Percentiles rank a stretch among this genome's conserved stretches.
phyloP scores from a whole-genome alignment of 1,140 invertebrate species.

The Orchestia grillus region DNA sequence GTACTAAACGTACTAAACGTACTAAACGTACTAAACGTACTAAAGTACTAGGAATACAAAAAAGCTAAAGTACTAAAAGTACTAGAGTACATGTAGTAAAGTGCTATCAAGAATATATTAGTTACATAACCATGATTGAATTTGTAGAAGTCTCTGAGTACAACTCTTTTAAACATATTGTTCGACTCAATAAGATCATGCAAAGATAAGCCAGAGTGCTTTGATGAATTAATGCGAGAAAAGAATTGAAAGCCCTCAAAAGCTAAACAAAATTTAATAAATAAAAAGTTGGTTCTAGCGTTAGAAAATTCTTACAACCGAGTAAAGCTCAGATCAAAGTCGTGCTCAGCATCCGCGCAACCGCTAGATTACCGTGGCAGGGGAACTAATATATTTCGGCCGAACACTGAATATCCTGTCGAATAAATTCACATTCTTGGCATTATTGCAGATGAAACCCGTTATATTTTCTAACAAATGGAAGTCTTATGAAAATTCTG shows the following conservation, averaged over 20 bases:
- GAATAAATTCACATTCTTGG: constrained; percentile 1
- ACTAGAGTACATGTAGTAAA: neutral
- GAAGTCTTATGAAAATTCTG: neutral
- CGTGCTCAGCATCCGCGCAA: neutral
- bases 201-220: neutral
- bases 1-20: too few relatives aligned
- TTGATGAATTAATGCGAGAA: neutral
- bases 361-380: neutral
- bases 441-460: neutral
- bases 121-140: neutral
- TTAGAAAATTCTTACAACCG: neutral
- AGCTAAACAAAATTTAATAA: neutral
- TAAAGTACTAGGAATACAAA: neutral
- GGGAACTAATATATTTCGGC: neutral
- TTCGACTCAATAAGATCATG: neutral
- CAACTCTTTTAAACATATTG: neutral
- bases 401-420: constrained; percentile 7
- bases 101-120: neutral
- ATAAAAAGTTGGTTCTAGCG: neutral
- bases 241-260: neutral
- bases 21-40: too few relatives aligned
- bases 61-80: too few relatives aligned
- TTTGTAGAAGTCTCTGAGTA: neutral
- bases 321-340: neutral
- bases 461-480: neutral